phyloP scores from a whole-genome alignment of 2,888 invertebrate genomes.

The Scaptomyza caliginosa region DNA sequence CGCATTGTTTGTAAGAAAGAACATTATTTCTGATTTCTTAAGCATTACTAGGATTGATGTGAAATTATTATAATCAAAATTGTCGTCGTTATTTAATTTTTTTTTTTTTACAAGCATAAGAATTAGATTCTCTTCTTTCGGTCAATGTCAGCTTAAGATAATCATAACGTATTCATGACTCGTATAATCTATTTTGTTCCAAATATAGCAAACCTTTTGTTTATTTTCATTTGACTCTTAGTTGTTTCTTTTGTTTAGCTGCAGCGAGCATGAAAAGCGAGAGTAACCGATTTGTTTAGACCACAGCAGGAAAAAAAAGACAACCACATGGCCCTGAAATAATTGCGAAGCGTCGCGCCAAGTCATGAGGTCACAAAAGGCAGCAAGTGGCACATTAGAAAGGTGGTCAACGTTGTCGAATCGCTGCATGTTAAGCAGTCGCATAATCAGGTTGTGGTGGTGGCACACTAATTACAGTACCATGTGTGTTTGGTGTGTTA shows the following conservation, averaged over 20 bases:
- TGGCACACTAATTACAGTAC: constrained; percentile 49
- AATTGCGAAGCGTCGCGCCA: constrained; percentile 2
- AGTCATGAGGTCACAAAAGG: constrained; percentile 5
- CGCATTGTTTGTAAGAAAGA: constrained; percentile 22
- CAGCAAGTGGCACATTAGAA: constrained; percentile 7
- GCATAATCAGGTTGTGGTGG: constrained; percentile 41
- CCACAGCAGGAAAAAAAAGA: constrained; percentile 28
- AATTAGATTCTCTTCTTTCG: no score
- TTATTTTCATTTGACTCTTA: background rate
- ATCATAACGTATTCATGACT: background rate
- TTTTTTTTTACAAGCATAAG: no score
- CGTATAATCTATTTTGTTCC: background rate
- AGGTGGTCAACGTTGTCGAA: constrained; percentile 3
- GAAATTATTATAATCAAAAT: no score
- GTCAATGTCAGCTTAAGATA: background rate
- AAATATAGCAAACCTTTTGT: background rate
- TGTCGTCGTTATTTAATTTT: no score
- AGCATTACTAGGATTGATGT: background rate
- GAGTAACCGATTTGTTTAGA: constrained; percentile 32
- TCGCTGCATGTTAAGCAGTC: constrained; percentile 4
- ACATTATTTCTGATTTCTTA: constrained; percentile 35
- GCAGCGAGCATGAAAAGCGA: constrained; percentile 38
- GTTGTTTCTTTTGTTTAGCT: background rate
- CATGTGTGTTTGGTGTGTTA: constrained; percentile 3
- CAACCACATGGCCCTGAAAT: constrained; percentile 11